Evolutionary conservation across 2,797 vertebrate genomes (phyloP).

Genomic region (Mico argentatus): DNA sequence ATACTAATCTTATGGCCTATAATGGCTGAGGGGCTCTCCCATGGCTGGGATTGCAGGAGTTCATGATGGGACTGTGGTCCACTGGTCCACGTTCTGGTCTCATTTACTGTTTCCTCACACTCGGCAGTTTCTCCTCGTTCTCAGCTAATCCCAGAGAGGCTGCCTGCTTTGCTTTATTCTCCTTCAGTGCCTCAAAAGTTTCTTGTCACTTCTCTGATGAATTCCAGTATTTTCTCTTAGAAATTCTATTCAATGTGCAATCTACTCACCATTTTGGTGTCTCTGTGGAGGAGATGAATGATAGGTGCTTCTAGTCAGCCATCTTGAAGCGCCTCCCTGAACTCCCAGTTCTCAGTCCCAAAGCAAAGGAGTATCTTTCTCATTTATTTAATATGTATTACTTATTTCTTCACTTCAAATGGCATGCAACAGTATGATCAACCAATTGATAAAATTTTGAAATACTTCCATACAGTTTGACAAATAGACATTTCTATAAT

Average conservation of each 20-base stretch:
- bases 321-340: background rate
- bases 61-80: background rate
- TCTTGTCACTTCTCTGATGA: background rate
- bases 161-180: background rate
- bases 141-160: background rate
- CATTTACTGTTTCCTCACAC: background rate
- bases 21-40: background rate
- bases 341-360: background rate
- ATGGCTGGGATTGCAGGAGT: background rate
- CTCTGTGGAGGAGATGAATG: background rate
- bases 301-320: background rate
- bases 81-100: background rate
- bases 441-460: background rate
- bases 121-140: background rate
- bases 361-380: background rate
- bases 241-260: background rate
- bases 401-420: background rate
- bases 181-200: background rate
- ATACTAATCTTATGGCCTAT: background rate
- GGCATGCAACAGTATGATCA: background rate
- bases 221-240: background rate
- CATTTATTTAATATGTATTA: background rate
- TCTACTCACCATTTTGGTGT: background rate
- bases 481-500: background rate
- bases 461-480: background rate